phyloP scores from a whole-genome alignment of 92 coral and sea anemone species.

The Pocillopora meandrina region DNA sequence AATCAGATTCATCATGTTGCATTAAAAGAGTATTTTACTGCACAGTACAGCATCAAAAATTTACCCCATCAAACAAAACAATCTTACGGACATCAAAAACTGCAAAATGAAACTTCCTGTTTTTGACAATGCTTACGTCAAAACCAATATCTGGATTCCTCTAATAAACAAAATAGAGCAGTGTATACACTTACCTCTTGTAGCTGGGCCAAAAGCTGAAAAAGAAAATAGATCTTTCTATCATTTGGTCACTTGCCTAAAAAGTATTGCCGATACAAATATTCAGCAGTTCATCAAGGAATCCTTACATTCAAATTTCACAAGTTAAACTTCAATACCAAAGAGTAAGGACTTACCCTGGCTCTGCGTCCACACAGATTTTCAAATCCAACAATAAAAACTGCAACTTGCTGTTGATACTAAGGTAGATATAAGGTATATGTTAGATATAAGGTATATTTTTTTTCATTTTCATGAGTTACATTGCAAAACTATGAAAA shows the following conservation, averaged over 20 bases:
- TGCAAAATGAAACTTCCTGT: no score
- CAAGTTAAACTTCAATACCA: not conserved
- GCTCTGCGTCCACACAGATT: constrained; percentile 95
- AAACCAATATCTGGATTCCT: not conserved
- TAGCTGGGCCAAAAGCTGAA: constrained; percentile 73
- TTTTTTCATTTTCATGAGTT: no score
- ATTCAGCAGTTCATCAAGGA: not conserved
- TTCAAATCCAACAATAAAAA: constrained; percentile 97
- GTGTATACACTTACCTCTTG: constrained; percentile 61
- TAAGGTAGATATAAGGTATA: constrained; percentile 8
- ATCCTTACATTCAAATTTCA: not conserved
- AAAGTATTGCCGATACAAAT: not conserved
- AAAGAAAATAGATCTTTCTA: not conserved
- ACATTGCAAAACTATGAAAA: no score
- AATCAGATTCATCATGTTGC: no score
- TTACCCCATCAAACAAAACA: no score
- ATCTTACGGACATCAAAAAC: no score
- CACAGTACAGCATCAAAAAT: no score
- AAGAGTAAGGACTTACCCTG: constrained; percentile 53
- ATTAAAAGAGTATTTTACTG: no score
- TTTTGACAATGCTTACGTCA: no score
- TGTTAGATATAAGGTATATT: no score
- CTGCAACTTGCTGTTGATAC: constrained; percentile 98
- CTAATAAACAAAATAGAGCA: not conserved
- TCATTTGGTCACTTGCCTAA: no score